These are phyloP conservation scores for Polymixis lichenea DNA, from an alignment of 2,888 invertebrate genomes.

Conservation along the genomic window DNA sequence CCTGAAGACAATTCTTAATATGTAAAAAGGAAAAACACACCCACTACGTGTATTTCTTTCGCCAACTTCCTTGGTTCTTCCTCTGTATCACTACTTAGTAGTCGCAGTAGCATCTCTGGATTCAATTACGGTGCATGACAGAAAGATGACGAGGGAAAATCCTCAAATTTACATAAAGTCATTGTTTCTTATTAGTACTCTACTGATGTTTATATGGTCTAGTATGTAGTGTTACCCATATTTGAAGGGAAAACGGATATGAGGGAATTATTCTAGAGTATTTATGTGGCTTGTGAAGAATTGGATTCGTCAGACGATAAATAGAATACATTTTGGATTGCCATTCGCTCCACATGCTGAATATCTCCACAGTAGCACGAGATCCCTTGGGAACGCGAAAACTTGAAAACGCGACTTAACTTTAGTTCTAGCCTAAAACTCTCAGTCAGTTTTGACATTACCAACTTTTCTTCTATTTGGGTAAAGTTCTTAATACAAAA, in stretches of 20 bases:
- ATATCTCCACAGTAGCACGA: too few species aligned
- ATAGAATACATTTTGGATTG: too few species aligned
- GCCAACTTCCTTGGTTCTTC: conserved; percentile 2
- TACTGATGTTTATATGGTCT: not conserved
- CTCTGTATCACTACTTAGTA: conserved; percentile 8
- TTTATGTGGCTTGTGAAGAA: too few species aligned
- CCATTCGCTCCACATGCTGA: too few species aligned
- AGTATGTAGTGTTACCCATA: not conserved
- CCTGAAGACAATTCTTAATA: not conserved
- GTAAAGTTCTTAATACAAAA: too few species aligned
- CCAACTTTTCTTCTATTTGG: too few species aligned
- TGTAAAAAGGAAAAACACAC: not conserved
- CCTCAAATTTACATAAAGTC: conserved; percentile 37
- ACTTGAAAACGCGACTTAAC: too few species aligned
- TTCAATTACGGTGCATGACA: not conserved
- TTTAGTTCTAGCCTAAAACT: too few species aligned
- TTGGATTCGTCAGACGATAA: too few species aligned
- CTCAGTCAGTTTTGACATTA: too few species aligned
- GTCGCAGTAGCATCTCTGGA: conserved; percentile 2
- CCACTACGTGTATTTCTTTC: conserved; percentile 1
- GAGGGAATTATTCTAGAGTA: not conserved
- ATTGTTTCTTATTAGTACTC: conserved; percentile 34
- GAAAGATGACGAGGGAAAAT: conserved; percentile 32
- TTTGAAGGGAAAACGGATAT: conserved; percentile 13
- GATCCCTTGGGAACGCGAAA: too few species aligned